Base-by-base conservation (phyloP, 2,113 vertebrate species). In the Pipra filicauda region DNA sequence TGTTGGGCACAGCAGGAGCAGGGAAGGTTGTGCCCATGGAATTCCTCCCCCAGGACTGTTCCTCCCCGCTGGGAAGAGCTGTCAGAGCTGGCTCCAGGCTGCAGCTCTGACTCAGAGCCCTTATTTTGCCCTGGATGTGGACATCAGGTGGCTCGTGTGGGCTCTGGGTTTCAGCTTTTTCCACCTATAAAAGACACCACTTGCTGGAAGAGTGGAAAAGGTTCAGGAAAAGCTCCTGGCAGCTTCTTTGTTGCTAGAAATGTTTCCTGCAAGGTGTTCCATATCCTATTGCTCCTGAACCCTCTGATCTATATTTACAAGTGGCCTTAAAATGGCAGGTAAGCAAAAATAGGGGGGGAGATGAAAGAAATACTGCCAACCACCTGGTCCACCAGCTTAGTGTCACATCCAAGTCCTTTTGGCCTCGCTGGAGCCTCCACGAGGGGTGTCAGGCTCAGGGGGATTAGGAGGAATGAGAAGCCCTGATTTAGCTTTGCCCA, bases 241-340 rank as follows among this genome's bases (percentile, higher is more conserved):
- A 31, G 6, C 17, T 18, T 8, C 21, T 58, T 18, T 58, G 54
- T 46, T 46, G 14, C 21, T 49, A 24, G n/a, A 66, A 57, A 23
- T 30, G 31, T 64, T 57, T 75, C 81, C 73, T 52, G 27, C 70
- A 84, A 51, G 46, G 94, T 87, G 23, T 46, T 81, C 51, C 55
- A 31, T 54, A 81, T 75, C 91, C 82, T 52, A 72, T 27, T 84
- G 85, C 65, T 27, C 54, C 9, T 33, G 23, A 35, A 30, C 49
- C 28, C 85, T 94, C 85, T 80, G 90, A 57, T 89, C 81, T 84
- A n/a, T 94, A 87, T 88, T 93, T 95, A 51, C 43, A 51, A 86
- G 75, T 51, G 57, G 44, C 65, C 52, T 80, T 61, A 61, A 89
- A 95, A 80, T 76, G 93, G 41, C 64, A 52, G 76, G 70, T 91